Base-by-base conservation (phyloP, 2,797 vertebrate genomes). In the Cyprinella venusta region DNA sequence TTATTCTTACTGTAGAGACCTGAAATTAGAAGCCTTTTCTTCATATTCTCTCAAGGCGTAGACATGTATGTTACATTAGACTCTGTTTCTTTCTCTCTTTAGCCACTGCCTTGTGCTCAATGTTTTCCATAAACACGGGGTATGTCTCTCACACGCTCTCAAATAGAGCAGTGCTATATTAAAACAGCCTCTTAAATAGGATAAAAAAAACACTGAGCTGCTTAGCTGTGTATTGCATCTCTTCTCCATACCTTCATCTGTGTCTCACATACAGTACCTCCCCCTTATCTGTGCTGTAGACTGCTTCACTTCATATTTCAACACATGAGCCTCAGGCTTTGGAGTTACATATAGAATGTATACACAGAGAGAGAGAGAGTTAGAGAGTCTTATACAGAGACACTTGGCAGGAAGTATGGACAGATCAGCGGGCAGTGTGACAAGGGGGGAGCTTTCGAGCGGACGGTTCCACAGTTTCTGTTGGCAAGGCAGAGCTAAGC, bases 121-220 rank as follows among this genome's bases (percentile, higher is more conserved):
- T 77, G 74, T 77, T 70, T 70, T 36, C 6, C 38, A 50, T 83
- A 83, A 83, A 77, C 81, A 83, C 0, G 9, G 81, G 81, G 38
- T 77, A 77, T 24, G 64, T 83, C 81, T 52, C 61, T 82, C 64
- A 70, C 40, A 45, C 13, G 6, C 52, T 40, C 71, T 82, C 48
- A 67, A 67, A 75, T 82, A 82, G 45, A 65, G 61, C 71, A 45
- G 80, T 38, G 81, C 81, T 83, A 77, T 77, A 83, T 76, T 77
- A 59, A 83, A 83, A 48, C 81, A 68, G 24, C 33, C 48, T 82
- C 48, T 68, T 76, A 82, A 82, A 76, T 67, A 68, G 71, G 16
- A 76, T 61, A 8, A 59, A 40, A 68, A 54, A 26, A 24, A 63
- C 40, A 19, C 26, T 9, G 40, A n/a, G 56, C 45, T 64, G 50